Percentiles rank a stretch among this genome's conserved stretches.
Conservation (phyloP, 2,888 invertebrate species). For the Lamproptera curius region DNA sequence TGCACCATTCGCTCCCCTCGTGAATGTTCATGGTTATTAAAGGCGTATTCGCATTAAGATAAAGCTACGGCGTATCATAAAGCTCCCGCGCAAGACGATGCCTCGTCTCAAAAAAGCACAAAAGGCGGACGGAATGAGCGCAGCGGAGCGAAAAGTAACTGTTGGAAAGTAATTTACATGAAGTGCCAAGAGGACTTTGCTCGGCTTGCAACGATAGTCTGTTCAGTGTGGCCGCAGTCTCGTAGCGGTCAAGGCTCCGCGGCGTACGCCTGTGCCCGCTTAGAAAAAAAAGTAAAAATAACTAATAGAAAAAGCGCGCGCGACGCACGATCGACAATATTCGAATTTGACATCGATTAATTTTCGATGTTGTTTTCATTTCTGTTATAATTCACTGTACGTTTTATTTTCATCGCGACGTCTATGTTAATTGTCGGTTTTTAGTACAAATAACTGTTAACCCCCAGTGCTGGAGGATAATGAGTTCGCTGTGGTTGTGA, state of each 20-base stretch:
- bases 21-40: slow-evolving; percentile 18
- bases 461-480: slow-evolving; percentile 65
- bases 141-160: slow-evolving; percentile 72
- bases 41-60: slow-evolving; percentile 36
- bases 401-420: slow-evolving; percentile 9
- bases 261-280: slow-evolving; percentile 42
- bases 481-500: slow-evolving; percentile 72
- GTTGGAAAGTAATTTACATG: slow-evolving; percentile 71
- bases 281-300: slow-evolving; percentile 37
- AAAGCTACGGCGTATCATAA: slow-evolving; percentile 35
- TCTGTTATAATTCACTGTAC: slow-evolving; percentile 21
- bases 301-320: slow-evolving; percentile 62
- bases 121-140: slow-evolving; percentile 64
- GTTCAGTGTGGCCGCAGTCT: slow-evolving; percentile 67
- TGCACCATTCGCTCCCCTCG: not conserved
- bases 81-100: slow-evolving; percentile 14
- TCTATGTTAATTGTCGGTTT: slow-evolving; percentile 48
- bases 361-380: not conserved
- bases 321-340: slow-evolving; percentile 56
- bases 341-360: slow-evolving; percentile 28
- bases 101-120: slow-evolving; percentile 26
- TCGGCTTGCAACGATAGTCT: slow-evolving; percentile 44
- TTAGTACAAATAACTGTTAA: slow-evolving; percentile 68
- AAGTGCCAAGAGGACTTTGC: slow-evolving; percentile 48
- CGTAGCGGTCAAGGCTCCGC: slow-evolving; percentile 69